Conservation (phyloP, 2,888 invertebrate species). For the Lasioglossum vierecki region DNA sequence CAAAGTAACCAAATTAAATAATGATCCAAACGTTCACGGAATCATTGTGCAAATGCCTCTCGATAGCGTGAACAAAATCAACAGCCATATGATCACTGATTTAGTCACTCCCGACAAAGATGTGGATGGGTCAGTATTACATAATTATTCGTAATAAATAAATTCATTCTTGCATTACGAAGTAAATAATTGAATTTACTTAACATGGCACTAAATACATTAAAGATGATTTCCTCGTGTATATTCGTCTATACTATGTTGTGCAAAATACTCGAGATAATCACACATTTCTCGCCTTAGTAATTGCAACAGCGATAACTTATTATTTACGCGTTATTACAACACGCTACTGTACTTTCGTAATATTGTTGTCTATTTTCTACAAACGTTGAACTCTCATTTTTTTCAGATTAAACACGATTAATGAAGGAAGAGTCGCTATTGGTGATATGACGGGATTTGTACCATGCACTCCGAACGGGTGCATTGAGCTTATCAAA, state of each 20-base stretch:
- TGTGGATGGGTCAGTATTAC: slow-evolving; percentile 93
- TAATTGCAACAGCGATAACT: slow-evolving; percentile 16
- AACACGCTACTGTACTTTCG: not conserved
- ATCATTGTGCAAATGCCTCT: slow-evolving; percentile 99
- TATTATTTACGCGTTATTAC: not conserved
- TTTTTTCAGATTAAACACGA: slow-evolving; percentile 90
- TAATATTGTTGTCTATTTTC: not conserved
- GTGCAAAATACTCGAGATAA: slow-evolving; percentile 20
- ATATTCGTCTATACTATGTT: not conserved
- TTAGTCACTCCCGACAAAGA: slow-evolving; percentile 95
- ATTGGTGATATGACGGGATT: slow-evolving; percentile 96
- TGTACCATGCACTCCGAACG: slow-evolving; percentile 98
- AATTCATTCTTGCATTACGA: not conserved
- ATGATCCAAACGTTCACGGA: slow-evolving; percentile 94
- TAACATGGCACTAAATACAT: not conserved
- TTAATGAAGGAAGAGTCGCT: slow-evolving; percentile 96
- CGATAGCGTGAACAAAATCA: slow-evolving; percentile 92
- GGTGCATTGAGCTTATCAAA: slow-evolving; percentile 96
- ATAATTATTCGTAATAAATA: not conserved
- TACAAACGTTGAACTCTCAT: slow-evolving; percentile 31
- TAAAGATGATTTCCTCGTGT: not conserved
- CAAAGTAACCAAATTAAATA: slow-evolving; percentile 91
- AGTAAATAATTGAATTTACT: not conserved
- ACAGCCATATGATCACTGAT: slow-evolving; percentile 94
- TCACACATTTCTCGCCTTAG: not conserved